A percentile compares a stretch with the other conserved stretches of the same genome.
Conservation (phyloP, 2,797 vertebrate genomes). For the Babyrousa celebensis region DNA sequence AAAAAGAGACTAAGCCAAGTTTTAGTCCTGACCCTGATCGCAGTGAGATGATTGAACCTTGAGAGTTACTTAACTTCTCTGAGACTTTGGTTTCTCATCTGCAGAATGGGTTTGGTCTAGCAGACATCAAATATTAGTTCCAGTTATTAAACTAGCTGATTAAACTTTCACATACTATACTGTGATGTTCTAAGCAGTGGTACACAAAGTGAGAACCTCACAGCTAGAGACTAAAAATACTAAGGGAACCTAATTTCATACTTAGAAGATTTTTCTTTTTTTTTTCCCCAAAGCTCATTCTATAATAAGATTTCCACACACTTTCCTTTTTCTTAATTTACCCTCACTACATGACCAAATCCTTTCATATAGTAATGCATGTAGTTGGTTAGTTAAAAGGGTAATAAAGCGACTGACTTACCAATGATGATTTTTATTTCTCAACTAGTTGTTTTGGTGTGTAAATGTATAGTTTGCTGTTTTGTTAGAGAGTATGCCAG, state of each 20-base stretch:
- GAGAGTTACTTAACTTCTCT: neutral
- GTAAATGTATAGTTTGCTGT: neutral
- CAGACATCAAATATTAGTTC: neutral
- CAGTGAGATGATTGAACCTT: neutral
- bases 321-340: neutral
- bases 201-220: neutral
- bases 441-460: neutral
- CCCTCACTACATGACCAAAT: neutral
- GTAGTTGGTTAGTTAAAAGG: neutral
- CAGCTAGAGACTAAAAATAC: neutral
- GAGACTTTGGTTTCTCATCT: conserved; percentile 13
- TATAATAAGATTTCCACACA: neutral
- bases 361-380: neutral
- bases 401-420: neutral
- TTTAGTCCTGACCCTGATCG: neutral
- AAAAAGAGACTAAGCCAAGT: neutral
- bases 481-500: neutral
- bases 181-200: neutral
- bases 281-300: neutral
- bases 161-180: neutral
- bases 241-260: neutral
- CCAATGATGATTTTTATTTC: conserved; percentile 11
- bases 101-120: neutral
- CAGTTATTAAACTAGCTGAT: neutral
- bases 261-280: neutral